Conservation (phyloP, 1,140 invertebrate genomes). For the Drosophila sp. region DNA sequence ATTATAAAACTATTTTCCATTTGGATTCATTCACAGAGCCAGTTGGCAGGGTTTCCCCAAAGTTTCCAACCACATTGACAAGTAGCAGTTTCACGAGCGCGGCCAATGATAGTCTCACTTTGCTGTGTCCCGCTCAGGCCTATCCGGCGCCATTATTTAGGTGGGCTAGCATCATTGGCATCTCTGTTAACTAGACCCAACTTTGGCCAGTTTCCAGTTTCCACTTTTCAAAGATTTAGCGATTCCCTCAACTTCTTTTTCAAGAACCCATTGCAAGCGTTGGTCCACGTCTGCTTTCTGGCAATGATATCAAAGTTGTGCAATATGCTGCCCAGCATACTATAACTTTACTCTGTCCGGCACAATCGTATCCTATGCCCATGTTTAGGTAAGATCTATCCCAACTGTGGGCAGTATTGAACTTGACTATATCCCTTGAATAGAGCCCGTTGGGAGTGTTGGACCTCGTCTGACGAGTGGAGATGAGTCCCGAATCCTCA, state of each 20-base stretch:
- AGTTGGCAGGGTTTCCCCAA: constrained; percentile 85
- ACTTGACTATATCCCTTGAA: neutral
- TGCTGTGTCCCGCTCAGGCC: constrained; percentile 90
- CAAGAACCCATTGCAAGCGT: constrained; percentile 87
- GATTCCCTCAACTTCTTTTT: neutral
- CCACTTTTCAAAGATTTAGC: neutral
- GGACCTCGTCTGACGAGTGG: constrained; percentile 87
- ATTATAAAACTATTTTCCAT: constrained; percentile 37
- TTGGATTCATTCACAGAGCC: constrained; percentile 78
- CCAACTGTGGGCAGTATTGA: constrained; percentile 40
- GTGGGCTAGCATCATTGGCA: constrained; percentile 85
- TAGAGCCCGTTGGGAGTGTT: constrained; percentile 90
- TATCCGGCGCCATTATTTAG: constrained; percentile 90
- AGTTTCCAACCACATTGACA: constrained; percentile 88
- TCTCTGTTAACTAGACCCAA: constrained; percentile 83
- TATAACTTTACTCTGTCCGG: constrained; percentile 89
- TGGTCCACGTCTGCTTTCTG: constrained; percentile 86
- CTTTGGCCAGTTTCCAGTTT: constrained; percentile 47
- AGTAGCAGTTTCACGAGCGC: constrained; percentile 87
- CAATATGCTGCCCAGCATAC: constrained; percentile 87
- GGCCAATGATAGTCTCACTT: constrained; percentile 86
- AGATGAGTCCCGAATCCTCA: constrained; percentile 80
- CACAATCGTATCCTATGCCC: constrained; percentile 89
- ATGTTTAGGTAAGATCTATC: constrained; percentile 86
- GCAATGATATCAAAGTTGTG: constrained; percentile 85